phyloP scores from a whole-genome alignment of 2,888 invertebrate species.

The Slavum lentiscoides region DNA sequence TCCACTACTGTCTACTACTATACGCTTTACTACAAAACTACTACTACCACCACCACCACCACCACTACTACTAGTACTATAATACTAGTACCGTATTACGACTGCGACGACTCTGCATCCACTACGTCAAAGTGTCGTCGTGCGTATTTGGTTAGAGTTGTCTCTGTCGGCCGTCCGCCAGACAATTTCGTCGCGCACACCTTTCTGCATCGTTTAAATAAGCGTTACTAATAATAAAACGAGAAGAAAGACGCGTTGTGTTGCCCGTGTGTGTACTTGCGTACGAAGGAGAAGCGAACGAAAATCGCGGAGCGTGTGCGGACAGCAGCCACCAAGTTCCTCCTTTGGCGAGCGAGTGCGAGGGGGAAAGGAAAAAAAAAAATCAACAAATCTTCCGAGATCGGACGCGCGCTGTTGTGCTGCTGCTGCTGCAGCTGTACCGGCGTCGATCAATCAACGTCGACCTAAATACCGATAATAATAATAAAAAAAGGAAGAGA shows the following conservation, averaged over 20 bases:
- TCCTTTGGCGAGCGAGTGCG: too few species aligned
- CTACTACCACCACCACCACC: too few species aligned
- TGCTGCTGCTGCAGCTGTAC: background rate
- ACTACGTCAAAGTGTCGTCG: too few species aligned
- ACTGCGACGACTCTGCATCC: too few species aligned
- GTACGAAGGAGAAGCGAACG: slow-evolving; percentile 2
- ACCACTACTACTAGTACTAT: too few species aligned
- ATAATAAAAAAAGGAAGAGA: background rate
- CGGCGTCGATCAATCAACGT: slow-evolving; percentile 47
- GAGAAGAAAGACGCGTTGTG: background rate
- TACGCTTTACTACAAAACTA: too few species aligned
- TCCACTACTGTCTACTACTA: slow-evolving; percentile 19
- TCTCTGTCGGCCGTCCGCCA: slow-evolving; percentile 30
- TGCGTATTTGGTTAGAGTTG: too few species aligned
- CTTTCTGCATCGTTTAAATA: slow-evolving; percentile 48
- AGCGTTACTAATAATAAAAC: slow-evolving; percentile 37
- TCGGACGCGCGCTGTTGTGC: background rate
- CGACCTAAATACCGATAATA: slow-evolving; percentile 43
- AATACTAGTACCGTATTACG: too few species aligned
- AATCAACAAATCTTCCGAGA: slow-evolving; percentile 41
- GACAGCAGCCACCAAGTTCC: too few species aligned
- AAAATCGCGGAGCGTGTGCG: background rate
- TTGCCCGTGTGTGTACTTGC: background rate
- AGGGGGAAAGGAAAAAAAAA: background rate
- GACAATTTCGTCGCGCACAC: slow-evolving; percentile 37